Conservation (phyloP, 2,797 vertebrate genomes). For the Psittacula echo region DNA sequence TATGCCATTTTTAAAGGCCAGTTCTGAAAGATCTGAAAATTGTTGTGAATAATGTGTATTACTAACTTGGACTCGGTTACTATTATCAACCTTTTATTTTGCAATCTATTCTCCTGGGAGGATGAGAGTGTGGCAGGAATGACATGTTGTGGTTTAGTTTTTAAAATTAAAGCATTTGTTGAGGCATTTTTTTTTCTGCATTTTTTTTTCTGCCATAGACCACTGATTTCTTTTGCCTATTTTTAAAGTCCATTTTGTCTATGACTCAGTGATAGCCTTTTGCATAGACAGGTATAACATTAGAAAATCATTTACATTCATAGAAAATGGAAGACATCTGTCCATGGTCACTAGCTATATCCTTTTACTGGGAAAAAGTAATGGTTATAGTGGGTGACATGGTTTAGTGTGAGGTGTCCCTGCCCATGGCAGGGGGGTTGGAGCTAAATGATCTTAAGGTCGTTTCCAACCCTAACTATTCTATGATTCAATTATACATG, state of each 20-base stretch:
- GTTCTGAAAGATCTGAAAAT: not conserved
- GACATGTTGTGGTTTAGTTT: not conserved
- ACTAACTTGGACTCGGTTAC: not conserved
- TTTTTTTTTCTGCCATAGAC: not conserved
- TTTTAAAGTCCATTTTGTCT: not conserved
- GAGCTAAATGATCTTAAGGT: no score
- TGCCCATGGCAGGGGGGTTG: no score
- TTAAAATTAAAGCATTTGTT: not conserved
- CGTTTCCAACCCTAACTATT: no score
- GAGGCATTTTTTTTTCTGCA: no score
- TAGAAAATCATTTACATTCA: not conserved
- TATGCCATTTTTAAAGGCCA: not conserved
- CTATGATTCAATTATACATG: not conserved
- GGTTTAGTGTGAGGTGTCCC: no score
- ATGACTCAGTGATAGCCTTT: not conserved
- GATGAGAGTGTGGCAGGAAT: not conserved
- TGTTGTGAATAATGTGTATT: not conserved
- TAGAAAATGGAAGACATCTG: not conserved
- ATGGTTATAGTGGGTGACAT: no score
- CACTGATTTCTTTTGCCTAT: not conserved
- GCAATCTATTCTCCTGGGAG: not conserved
- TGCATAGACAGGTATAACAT: fast-evolving
- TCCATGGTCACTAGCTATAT: not conserved
- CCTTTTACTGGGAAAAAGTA: not conserved
- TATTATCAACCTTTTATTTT: not conserved